Evolutionary conservation across 1,140 invertebrate species (phyloP).

Genomic region (Conus betulinus): DNA sequence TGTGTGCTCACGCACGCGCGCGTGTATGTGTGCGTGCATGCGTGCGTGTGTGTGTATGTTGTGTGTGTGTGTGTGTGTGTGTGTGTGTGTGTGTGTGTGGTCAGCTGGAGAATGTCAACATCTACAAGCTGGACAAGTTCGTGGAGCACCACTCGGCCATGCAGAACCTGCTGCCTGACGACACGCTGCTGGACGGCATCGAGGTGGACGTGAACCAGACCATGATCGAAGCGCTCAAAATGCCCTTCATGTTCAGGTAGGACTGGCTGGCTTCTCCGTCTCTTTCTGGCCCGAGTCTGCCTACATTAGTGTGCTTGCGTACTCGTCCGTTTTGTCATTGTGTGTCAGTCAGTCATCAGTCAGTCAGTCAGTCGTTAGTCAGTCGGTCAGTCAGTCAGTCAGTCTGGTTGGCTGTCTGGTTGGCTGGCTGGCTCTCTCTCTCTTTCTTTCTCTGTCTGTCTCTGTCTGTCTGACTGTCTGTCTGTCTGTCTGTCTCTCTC

Average conservation of each 20-base stretch:
- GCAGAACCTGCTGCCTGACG: not conserved
- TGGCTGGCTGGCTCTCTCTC: no score
- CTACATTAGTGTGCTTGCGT: no score
- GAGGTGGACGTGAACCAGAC: not conserved
- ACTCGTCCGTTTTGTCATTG: no score
- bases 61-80: no score
- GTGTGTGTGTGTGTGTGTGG: no score
- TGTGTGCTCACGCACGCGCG: no score
- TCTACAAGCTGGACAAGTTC: slow-evolving; percentile 14
- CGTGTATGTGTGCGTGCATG: no score
- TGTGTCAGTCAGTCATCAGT: no score
- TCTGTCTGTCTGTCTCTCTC: not conserved
- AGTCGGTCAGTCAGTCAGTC: not conserved
- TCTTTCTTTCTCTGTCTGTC: not conserved
- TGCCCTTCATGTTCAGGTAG: not conserved
- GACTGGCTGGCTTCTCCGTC: no score
- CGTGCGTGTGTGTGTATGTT: no score
- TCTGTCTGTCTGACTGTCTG: not conserved
- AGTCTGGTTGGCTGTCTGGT: not conserved
- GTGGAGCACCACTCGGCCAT: not conserved
- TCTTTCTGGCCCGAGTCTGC: no score
- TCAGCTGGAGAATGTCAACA: slow-evolving; percentile 1
- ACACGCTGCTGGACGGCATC: not conserved
- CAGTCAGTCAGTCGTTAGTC: no score
- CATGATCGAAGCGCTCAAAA: not conserved